These are phyloP conservation scores for Macrocentrus cingulum DNA, from an alignment of 1,140 invertebrate species.

Conservation along the genomic window DNA sequence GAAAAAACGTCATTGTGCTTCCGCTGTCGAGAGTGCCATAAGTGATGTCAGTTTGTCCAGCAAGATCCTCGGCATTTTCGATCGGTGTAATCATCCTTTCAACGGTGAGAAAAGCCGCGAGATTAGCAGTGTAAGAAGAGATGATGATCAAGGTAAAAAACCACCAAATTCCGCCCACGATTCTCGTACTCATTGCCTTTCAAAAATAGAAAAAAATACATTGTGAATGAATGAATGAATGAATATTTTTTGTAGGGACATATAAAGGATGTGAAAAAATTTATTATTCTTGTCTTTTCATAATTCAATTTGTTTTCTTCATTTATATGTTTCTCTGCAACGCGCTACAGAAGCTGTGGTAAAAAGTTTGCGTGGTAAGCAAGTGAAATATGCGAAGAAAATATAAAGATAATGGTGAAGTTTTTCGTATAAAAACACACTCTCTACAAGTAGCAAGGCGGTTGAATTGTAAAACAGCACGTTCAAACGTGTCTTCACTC, in stretches of 20 bases:
- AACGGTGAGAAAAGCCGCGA: constrained; percentile 85
- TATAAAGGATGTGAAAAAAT: no score
- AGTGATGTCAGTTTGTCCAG: constrained; percentile 78
- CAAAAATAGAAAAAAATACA: neutral
- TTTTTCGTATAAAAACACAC: constrained; percentile 2
- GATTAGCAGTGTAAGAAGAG: constrained; percentile 86
- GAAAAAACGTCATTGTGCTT: constrained; percentile 81
- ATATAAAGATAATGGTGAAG: constrained; percentile 19
- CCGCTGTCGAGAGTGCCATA: constrained; percentile 81
- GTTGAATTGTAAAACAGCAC: constrained; percentile 25
- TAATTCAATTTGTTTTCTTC: neutral
- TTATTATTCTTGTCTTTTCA: neutral
- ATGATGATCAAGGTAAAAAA: constrained; percentile 88
- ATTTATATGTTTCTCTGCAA: neutral
- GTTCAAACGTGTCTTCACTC: constrained; percentile 14
- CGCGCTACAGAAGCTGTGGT: neutral
- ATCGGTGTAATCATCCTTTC: constrained; percentile 86
- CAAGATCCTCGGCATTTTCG: constrained; percentile 80
- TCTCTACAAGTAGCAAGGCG: neutral
- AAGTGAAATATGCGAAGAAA: constrained; percentile 3
- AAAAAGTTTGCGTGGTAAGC: constrained; percentile 10
- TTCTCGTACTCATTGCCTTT: constrained; percentile 71
- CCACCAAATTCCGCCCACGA: constrained; percentile 84
- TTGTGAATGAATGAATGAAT: neutral
- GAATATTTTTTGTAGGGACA: neutral